These are phyloP conservation scores for Molossus alvarezi DNA, from an alignment of 2,797 vertebrate species.

Conservation along the genomic window DNA sequence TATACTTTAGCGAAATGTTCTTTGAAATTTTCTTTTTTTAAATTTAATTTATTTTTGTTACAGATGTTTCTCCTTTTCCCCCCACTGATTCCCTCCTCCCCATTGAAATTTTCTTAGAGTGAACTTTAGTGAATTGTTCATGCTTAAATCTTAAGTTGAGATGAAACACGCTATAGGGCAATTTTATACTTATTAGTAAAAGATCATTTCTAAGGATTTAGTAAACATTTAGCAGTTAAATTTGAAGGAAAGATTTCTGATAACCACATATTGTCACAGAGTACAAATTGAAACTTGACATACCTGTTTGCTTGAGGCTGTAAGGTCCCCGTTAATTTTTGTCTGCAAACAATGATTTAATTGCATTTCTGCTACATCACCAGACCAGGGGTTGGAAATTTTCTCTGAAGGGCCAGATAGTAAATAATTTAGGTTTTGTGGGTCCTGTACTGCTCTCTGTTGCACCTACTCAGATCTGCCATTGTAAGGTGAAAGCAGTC, in stretches of 20 bases:
- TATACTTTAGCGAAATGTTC: not conserved
- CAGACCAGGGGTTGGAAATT: not conserved
- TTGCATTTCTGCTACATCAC: not conserved
- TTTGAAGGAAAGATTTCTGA: constrained; percentile 49
- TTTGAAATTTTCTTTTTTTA: not conserved
- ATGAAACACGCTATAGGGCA: not conserved
- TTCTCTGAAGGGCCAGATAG: not conserved
- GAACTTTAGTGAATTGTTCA: not conserved
- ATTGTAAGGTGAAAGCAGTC: not conserved
- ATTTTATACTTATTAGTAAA: constrained; percentile 38
- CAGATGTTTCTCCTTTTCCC: no score
- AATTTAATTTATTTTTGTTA: no score
- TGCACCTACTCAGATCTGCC: constrained; percentile 9
- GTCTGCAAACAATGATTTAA: not conserved
- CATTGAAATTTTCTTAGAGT: constrained; percentile 6
- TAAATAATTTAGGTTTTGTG: not conserved
- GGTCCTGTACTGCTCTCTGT: not conserved
- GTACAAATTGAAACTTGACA: not conserved
- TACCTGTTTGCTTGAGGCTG: not conserved
- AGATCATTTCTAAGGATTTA: not conserved
- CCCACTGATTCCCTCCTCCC: no score
- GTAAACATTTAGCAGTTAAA: not conserved
- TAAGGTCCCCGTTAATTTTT: not conserved
- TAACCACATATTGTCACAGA: not conserved
- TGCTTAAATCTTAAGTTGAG: not conserved